Evolutionary conservation across 1,140 invertebrate species (phyloP), one percentile per base, ranked within the genome.

Genomic region (Plutomurus gul): DNA sequence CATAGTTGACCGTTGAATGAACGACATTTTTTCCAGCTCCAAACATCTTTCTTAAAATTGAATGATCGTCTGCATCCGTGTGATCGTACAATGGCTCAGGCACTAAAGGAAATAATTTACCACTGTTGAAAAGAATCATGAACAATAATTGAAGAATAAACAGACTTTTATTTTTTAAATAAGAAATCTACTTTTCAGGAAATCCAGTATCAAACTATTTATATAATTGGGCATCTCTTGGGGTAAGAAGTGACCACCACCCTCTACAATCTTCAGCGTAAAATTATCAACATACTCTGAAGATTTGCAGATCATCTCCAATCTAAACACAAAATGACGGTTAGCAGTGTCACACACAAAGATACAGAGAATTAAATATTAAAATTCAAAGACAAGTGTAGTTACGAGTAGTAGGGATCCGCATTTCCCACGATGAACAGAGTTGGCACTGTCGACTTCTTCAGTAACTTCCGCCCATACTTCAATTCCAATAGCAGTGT

Each of bases 171-270:
- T 4, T 4, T 1, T 27, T 30, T 27, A 60, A 18, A 30, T 65
- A 33, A 18, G 74, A 71, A 70, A 84, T 85, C 86, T 84, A 90
- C 89, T 87, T 77, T 89, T 86, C 36, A 94, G 85, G 86, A 92
- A 94, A 82, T 92, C 90, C 5, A 90, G 84, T 30, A 95, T 88
- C 37, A 89, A 84, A 75, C 89, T 86, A 85, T 95, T 95, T 1
- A 94, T 91, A 39, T 87, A 84, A 18, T 90, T 87, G 1, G 92
- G 91, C 51, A 88, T 88, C 84, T 95, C 92, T 86, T 94, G 91
- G 83, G 93, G 92, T 0, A 93, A 91, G 88, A 92, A 95, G 85
- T 95, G 93, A 16, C 90, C 90, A 13, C 89, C 88, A 30, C 87
- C 89, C 33, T 90, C 87, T 18, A 94, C 87, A 33, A 92, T 88